Evolutionary conservation across 2,888 invertebrate species (phyloP), one percentile per base, ranked within the genome.

Genomic region (Coleophora deauratella): DNA sequence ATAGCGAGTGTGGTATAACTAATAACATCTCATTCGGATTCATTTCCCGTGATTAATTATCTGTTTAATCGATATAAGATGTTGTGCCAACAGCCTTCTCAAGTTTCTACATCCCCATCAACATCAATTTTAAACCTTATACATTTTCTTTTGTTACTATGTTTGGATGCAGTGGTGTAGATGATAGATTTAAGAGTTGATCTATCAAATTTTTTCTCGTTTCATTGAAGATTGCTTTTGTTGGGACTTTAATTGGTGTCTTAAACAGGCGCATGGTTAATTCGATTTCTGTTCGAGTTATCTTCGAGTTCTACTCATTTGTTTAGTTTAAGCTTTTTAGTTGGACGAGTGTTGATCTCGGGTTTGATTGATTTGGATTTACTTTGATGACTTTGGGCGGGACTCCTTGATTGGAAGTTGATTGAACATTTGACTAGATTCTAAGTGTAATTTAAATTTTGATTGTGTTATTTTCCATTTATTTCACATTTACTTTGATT

Each of bases 11-110:
- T 76, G 76, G 77, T 81, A 78, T 79, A 84, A 82, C 85, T 85
- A 84, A 85, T 84, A 85, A 85, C 85, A 85, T 84, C 84, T 84
- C 85, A 84, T 84, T 85, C 85, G 80, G 81, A 81, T 74, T 74
- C 84, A 80, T 85, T 82, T 82, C 77, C 80, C 76, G 79, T 84
- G 85, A 85, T 85, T 84, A 85, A 85, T 85, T 85, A 85, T 84
- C 79, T 84, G 84, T 82, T 85, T 85, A 85, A 85, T 85, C 85
- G 84, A 82, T 81, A 84, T 80, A 76, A 84, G 82, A 84, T 82
- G 84, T 81, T 82, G 81, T 82, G 81, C 84, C 82, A 85, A 85
- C 84, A 84, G 73, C 75, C 80, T 76, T 74, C 74, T 77, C 69
- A 52, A 54, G 64, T 78, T 72, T 66, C 72, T 57, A 51, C 45